Percentiles rank a stretch among this genome's conserved stretches.
Conservation (phyloP, 1,140 invertebrate genomes). For the Caenorhabditis brenneri region DNA sequence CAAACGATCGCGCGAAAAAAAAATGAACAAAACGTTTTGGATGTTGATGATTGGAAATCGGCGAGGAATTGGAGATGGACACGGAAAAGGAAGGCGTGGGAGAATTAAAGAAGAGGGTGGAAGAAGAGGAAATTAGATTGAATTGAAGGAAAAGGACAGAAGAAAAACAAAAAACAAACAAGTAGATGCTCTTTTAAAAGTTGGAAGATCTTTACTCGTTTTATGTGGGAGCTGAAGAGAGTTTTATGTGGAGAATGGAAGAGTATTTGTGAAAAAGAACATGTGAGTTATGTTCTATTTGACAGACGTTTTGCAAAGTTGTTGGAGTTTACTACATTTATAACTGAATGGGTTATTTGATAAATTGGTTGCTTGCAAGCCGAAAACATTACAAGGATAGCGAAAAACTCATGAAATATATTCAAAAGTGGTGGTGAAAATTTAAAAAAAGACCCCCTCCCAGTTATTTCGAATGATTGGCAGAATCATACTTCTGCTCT, state of each 20-base stretch:
- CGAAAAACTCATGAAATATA: too few relatives aligned
- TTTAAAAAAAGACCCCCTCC: too few relatives aligned
- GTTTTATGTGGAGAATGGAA: not conserved
- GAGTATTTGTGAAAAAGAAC: not conserved
- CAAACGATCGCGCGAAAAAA: constrained; percentile 24
- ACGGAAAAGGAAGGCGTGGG: constrained; percentile 15
- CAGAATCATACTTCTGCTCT: too few relatives aligned
- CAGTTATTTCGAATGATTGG: too few relatives aligned
- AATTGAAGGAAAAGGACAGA: not conserved
- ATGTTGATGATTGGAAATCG: not conserved
- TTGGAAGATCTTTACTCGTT: not conserved
- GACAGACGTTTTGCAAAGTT: too few relatives aligned
- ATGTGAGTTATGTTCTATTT: not conserved
- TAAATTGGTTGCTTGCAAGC: too few relatives aligned
- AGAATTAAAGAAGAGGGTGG: not conserved
- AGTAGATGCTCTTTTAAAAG: not conserved
- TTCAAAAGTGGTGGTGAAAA: too few relatives aligned
- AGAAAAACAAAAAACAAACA: not conserved
- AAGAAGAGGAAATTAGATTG: constrained; percentile 21
- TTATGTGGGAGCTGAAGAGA: not conserved
- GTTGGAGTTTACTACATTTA: too few relatives aligned
- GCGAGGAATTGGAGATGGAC: not conserved
- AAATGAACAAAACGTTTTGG: constrained; percentile 3
- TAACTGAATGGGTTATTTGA: too few relatives aligned
- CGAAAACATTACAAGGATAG: too few relatives aligned